These are phyloP conservation scores for Bombus turneri DNA, from an alignment of 1,140 invertebrate genomes.

Conservation along the genomic window DNA sequence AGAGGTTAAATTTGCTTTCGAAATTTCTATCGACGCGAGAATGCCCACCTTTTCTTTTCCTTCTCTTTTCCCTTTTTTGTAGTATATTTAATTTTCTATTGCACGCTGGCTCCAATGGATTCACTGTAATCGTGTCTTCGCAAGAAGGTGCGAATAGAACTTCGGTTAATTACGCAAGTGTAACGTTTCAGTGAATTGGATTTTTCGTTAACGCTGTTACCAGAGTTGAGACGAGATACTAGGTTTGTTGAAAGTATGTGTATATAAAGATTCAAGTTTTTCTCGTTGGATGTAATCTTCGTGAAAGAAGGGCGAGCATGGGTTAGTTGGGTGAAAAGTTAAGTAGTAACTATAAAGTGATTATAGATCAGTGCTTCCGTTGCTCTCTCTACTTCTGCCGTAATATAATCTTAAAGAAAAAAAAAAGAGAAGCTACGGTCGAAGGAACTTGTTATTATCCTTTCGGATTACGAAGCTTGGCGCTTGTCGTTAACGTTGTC, in stretches of 20 bases:
- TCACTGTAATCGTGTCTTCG: background rate
- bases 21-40: constrained; percentile 6
- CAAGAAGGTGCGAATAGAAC: too few species aligned
- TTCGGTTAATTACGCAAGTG: background rate
- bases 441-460: background rate
- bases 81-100: background rate
- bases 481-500: background rate
- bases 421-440: background rate
- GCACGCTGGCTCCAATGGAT: background rate
- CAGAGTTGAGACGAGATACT: background rate
- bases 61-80: too few species aligned
- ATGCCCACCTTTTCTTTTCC: too few species aligned
- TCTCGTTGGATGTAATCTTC: background rate
- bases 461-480: background rate
- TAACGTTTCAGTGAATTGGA: background rate
- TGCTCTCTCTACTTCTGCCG: background rate
- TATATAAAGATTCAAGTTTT: background rate
- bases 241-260: background rate
- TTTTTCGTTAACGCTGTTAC: background rate
- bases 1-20: constrained; percentile 5
- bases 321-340: background rate
- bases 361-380: background rate
- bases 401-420: background rate
- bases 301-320: background rate
- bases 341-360: background rate